Evolutionary conservation across 2,888 invertebrate species (phyloP).

Genomic region (Drosophila niveifrons): DNA sequence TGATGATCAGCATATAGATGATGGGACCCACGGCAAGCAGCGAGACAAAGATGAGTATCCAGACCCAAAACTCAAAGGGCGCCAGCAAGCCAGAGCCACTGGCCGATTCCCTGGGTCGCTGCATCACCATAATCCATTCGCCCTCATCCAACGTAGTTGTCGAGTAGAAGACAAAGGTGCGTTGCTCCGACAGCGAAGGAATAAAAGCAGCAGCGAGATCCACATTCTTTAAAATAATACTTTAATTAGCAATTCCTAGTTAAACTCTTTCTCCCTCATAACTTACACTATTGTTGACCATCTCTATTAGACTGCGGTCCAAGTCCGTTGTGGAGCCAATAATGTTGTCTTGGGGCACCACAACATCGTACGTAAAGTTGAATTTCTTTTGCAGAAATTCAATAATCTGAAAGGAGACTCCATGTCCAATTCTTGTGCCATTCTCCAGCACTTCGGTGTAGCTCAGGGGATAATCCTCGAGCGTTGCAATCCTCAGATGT

Average conservation of each 20-base stretch:
- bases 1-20: slow-evolving; percentile 89
- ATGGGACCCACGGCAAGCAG: slow-evolving; percentile 91
- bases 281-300: slow-evolving; percentile 86
- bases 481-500: slow-evolving; percentile 82
- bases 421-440: slow-evolving; percentile 88
- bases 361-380: slow-evolving; percentile 91
- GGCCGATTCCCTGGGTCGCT: slow-evolving; percentile 92
- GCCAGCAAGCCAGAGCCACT: slow-evolving; percentile 93
- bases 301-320: slow-evolving; percentile 88
- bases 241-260: rapidly evolving
- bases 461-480: slow-evolving; percentile 89
- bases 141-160: slow-evolving; percentile 89
- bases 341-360: slow-evolving; percentile 88
- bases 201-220: slow-evolving; percentile 92
- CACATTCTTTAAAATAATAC: slow-evolving; percentile 87
- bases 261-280: neutral
- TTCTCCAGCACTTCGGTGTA: slow-evolving; percentile 86
- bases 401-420: slow-evolving; percentile 91
- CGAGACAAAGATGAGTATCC: slow-evolving; percentile 91
- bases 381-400: slow-evolving; percentile 89
- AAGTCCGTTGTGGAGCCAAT: slow-evolving; percentile 86
- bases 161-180: slow-evolving; percentile 87
- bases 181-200: slow-evolving; percentile 88
- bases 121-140: slow-evolving; percentile 92
- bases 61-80: slow-evolving; percentile 91